Conservation (phyloP, 1,140 invertebrate species). For the Apis dorsata region DNA sequence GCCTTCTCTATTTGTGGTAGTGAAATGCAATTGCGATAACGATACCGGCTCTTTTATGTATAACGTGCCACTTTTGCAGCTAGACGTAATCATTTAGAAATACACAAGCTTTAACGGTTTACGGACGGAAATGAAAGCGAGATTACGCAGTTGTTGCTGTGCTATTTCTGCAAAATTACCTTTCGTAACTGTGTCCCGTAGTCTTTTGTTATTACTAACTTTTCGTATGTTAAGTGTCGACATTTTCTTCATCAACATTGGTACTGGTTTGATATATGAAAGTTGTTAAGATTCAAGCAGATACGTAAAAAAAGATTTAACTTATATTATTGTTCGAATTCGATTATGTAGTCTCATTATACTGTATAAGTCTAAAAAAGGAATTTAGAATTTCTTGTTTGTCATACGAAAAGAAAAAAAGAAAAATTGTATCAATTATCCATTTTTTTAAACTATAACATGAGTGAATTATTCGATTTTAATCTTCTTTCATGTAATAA, state of each 20-base stretch:
- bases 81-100: conserved; percentile 11
- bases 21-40: neutral
- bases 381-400: neutral
- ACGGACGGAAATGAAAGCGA: conserved; percentile 27
- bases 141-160: conserved; percentile 13
- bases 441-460: too few relatives aligned
- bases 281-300: neutral
- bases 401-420: too few relatives aligned
- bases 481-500: conserved; percentile 32
- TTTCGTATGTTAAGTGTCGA: neutral
- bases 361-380: neutral
- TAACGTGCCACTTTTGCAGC: conserved; percentile 17
- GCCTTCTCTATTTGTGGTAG: neutral
- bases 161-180: neutral
- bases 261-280: neutral
- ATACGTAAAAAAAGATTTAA: neutral
- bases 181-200: neutral
- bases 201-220: neutral
- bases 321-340: neutral
- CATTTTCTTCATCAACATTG: neutral
- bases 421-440: too few relatives aligned
- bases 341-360: neutral
- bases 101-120: conserved; percentile 18
- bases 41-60: conserved; percentile 8
- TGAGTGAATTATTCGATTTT: neutral